Conservation (phyloP, 1,140 invertebrate genomes). For the Conus betulinus region DNA sequence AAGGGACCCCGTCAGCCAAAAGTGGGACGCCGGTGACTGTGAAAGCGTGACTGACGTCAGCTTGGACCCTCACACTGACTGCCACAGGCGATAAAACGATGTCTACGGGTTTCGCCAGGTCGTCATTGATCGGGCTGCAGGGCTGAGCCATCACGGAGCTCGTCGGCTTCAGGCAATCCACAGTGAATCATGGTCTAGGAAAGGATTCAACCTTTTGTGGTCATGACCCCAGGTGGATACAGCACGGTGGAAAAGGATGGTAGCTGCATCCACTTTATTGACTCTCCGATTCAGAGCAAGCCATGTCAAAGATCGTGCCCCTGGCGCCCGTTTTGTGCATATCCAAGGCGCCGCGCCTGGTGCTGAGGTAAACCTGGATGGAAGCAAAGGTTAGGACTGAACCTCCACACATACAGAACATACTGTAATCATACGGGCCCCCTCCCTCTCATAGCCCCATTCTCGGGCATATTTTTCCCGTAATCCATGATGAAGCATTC, state of each 20-base stretch:
- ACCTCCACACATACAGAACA: no score
- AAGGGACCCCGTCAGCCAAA: conserved; percentile 74
- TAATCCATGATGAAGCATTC: no score
- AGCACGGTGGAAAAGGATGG: not conserved
- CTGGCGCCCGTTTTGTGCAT: not conserved
- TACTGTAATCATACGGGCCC: no score
- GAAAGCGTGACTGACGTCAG: conserved; percentile 71
- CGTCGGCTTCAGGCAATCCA: conserved; percentile 75
- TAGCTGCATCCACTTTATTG: not conserved
- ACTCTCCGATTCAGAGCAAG: not conserved
- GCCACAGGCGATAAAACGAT: conserved; percentile 76
- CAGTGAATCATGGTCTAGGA: conserved; percentile 77
- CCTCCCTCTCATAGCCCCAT: no score
- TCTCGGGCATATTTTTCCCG: no score
- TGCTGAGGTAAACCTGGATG: not conserved
- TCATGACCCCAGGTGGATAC: not conserved
- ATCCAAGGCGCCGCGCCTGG: not conserved
- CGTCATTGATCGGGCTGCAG: conserved; percentile 78
- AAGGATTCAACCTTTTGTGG: conserved; percentile 26
- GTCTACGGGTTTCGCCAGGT: conserved; percentile 77
- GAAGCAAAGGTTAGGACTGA: no score
- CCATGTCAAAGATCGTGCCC: not conserved
- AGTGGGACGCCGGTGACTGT: conserved; percentile 72
- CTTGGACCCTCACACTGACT: conserved; percentile 73
- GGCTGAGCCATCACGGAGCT: conserved; percentile 76